These are phyloP conservation scores for Rhagium mordax DNA, from an alignment of 2,888 invertebrate genomes.

Conservation along the genomic window DNA sequence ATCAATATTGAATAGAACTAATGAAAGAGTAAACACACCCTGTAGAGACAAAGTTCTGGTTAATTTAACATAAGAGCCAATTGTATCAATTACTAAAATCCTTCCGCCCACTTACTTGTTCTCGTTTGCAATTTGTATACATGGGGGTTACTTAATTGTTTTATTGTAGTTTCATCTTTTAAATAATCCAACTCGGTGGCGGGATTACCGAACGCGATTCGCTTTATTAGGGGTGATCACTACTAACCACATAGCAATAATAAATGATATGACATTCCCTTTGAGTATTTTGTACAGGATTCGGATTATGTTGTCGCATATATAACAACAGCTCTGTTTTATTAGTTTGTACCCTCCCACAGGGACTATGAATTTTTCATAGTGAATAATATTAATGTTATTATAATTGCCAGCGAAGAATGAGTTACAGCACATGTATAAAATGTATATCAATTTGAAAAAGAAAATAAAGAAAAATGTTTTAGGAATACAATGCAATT, in stretches of 20 bases:
- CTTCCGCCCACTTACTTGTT: slow-evolving; percentile 58
- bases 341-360: neutral
- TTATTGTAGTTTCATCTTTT: slow-evolving; percentile 51
- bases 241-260: slow-evolving; percentile 39
- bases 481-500: too few species aligned
- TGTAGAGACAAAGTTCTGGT: slow-evolving; percentile 39
- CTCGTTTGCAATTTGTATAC: slow-evolving; percentile 56
- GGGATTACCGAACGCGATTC: slow-evolving; percentile 34
- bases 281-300: slow-evolving; percentile 27
- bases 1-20: neutral
- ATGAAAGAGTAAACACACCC: slow-evolving; percentile 39
- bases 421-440: too few species aligned
- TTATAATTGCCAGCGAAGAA: too few species aligned
- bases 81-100: slow-evolving; percentile 60
- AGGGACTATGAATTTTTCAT: neutral
- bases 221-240: slow-evolving; percentile 24
- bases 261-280: slow-evolving; percentile 43
- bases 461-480: too few species aligned
- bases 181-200: slow-evolving; percentile 38
- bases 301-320: neutral
- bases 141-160: slow-evolving; percentile 58
- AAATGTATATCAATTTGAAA: too few species aligned
- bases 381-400: neutral
- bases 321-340: neutral
- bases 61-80: slow-evolving; percentile 52